Conservation (phyloP, 2,888 invertebrate genomes). For the Ormyrus labotus region DNA sequence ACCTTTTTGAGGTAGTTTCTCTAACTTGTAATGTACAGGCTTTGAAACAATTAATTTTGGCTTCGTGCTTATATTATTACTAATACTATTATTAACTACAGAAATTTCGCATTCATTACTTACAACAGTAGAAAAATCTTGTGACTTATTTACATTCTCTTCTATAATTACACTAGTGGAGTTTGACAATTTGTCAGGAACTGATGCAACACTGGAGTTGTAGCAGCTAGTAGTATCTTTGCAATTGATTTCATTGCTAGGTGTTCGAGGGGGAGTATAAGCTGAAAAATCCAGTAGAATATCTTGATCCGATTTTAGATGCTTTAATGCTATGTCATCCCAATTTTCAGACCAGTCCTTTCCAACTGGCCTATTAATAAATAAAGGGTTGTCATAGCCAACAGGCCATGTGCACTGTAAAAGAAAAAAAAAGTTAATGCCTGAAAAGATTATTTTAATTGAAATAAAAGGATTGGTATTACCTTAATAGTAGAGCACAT, state of each 20-base stretch:
- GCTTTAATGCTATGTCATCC: conserved; percentile 37
- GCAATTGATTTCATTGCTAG: conserved; percentile 52
- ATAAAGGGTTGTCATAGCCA: conserved; percentile 57
- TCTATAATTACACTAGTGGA: not conserved
- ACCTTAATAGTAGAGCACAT: conserved; percentile 66
- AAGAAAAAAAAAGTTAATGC: not conserved
- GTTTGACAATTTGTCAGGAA: conserved; percentile 3
- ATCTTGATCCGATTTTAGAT: conserved; percentile 48
- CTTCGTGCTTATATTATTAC: conserved; percentile 11
- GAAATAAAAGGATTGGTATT: conserved; percentile 36
- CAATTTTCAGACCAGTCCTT: conserved; percentile 53
- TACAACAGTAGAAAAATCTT: conserved; percentile 5
- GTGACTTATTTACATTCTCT: not conserved
- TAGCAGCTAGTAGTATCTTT: conserved; percentile 42
- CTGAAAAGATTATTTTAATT: not conserved
- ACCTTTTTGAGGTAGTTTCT: conserved; percentile 3
- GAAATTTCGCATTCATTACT: not conserved
- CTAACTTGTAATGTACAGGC: conserved; percentile 22
- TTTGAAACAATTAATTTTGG: conserved; percentile 31
- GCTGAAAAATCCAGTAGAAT: conserved; percentile 58
- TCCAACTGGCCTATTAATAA: conserved; percentile 39
- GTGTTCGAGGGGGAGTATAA: conserved; percentile 64
- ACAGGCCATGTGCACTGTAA: conserved; percentile 65
- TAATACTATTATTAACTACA: conserved; percentile 9
- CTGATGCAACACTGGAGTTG: not conserved